Percentiles rank a stretch among this genome's conserved stretches.
Evolutionary conservation across 2,888 invertebrate genomes (phyloP).

Genomic region (Kuschelorhynchus macadamiae): DNA sequence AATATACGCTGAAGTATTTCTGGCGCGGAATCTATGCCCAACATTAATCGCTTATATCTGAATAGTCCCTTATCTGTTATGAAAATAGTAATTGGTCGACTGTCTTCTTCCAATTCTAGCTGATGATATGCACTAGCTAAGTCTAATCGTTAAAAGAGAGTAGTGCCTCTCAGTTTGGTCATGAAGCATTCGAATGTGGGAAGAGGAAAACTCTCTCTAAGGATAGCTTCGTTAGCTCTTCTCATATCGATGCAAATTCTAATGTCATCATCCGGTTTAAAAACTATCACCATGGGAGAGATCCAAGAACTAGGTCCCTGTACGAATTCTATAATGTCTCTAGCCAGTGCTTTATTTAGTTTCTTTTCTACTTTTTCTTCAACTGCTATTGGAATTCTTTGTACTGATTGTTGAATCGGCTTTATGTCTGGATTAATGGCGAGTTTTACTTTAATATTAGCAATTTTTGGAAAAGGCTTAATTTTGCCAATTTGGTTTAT

Average conservation of each 20-base stretch:
- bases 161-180: conserved; percentile 50
- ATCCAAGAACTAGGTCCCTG: background rate
- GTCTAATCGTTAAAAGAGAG: conserved; percentile 36
- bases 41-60: conserved; percentile 62
- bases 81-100: conserved; percentile 49
- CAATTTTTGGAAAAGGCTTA: conserved; percentile 49
- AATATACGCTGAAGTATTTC: conserved; percentile 56
- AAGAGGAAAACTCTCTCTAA: conserved; percentile 53
- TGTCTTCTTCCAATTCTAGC: conserved; percentile 48
- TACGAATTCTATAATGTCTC: background rate
- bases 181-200: conserved; percentile 54
- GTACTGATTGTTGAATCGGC: conserved; percentile 42
- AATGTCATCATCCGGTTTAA: background rate
- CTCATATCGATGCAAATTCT: conserved; percentile 53
- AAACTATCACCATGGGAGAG: background rate
- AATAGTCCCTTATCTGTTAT: conserved; percentile 53
- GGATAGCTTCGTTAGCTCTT: conserved; percentile 60
- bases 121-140: conserved; percentile 57
- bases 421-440: conserved; percentile 39
- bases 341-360: background rate
- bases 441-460: conserved; percentile 38
- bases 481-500: conserved; percentile 25
- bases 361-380: background rate
- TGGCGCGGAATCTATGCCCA: conserved; percentile 61
- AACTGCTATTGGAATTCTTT: conserved; percentile 32